A percentile compares a stretch with the other conserved stretches of the same genome.
These are phyloP conservation scores for Notoglanidium macrostoma DNA, from an alignment of 2,797 vertebrate genomes.

Conservation along the genomic window DNA sequence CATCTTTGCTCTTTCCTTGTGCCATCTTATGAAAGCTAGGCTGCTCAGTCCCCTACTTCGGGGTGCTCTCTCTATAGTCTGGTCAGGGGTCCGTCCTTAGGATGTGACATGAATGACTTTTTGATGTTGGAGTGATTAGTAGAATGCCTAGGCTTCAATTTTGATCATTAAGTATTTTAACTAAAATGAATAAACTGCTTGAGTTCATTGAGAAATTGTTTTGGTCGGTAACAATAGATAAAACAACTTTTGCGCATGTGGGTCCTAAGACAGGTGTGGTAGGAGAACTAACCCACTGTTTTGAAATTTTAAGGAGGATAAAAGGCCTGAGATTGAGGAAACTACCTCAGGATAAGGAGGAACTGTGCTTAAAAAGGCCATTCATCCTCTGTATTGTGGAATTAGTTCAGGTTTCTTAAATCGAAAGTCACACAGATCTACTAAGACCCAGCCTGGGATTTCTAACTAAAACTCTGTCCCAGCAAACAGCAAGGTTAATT, in stretches of 20 bases:
- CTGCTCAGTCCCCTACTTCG: background rate
- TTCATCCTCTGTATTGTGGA: background rate
- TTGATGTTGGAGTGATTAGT: background rate
- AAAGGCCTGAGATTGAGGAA: background rate
- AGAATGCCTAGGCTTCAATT: background rate
- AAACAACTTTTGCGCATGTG: background rate
- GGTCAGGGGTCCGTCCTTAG: background rate
- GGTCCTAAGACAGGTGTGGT: too few species aligned
- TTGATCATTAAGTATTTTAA: background rate
- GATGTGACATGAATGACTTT: background rate
- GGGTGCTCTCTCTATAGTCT: background rate
- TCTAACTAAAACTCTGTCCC: background rate
- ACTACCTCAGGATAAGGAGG: background rate
- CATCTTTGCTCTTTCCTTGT: constrained; percentile 30
- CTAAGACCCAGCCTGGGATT: background rate
- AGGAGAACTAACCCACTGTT: background rate
- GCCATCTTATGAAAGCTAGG: background rate
- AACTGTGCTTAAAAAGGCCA: background rate
- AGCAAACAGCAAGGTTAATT: background rate
- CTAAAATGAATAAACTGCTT: background rate
- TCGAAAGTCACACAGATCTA: background rate
- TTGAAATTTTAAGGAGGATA: background rate
- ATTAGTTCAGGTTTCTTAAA: background rate
- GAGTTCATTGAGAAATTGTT: background rate
- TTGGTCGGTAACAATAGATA: background rate